Base-by-base conservation (phyloP, 2,797 vertebrate species). In the Otolemur crassicaudatus region DNA sequence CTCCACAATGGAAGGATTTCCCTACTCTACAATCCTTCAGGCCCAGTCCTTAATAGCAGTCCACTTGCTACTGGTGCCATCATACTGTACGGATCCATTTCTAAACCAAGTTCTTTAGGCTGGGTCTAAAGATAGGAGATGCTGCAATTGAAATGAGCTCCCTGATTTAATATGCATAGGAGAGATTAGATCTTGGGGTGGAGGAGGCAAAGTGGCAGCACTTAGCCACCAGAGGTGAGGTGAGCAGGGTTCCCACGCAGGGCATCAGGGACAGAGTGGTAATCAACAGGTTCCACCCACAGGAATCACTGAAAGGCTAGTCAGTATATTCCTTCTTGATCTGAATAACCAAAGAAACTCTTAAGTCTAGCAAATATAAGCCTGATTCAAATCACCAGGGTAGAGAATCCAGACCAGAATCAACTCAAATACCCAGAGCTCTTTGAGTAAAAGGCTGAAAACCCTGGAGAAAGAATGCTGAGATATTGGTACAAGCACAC, bases 1-100 rank as follows among this genome's bases (percentile, higher is more conserved):
- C 84, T 85, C 56, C 65, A 94, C 87, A 84, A 34, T 60, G 49
- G 61, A 56, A 97, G 90, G 76, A 75, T 95, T 87, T 96, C 90
- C 91, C 81, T 93, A 81, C 40, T 82, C 49, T 37, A 12, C 4
- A 40, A 5, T 34, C 49, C n/a, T 61, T 67, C 3, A 31, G 16
- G 27, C 80, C n/a, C 63, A 60, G 61, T 84, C 25, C 25, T 37
- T 46, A 58, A 43, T 10, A 67, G 49, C 49, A 60, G 53, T n/a
- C 19, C 7, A 8, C 14, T 63, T 19, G 11, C 40, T 20, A 60
- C 72, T 83, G 37, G 43, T 70, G 77, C 60, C 65, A 65, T 7
- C 10, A 37, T 11, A 67, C 34, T 58, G n/a, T 27, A 17, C 56
- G 46, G 63, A 56, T 73, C 34, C 23, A 67, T 37, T 46, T 56